Percentiles rank a stretch among this genome's conserved stretches.
Evolutionary conservation across 2,888 invertebrate genomes (phyloP).

Genomic region (Melinaea menophilus): DNA sequence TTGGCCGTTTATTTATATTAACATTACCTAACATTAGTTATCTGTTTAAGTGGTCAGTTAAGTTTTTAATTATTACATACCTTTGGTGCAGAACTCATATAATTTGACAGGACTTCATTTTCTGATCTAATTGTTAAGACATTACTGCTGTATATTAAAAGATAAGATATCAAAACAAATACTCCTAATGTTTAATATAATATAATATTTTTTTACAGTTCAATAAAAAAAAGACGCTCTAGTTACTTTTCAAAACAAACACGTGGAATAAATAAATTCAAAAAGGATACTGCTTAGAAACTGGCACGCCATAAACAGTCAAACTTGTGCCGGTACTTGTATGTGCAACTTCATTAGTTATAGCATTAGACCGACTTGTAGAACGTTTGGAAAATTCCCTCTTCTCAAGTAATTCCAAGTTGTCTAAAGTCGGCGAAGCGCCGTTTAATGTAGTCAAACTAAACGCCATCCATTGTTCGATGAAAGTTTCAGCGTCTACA

Average conservation of each 20-base stretch:
- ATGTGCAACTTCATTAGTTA: conserved; percentile 55
- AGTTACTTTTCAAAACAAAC: conserved; percentile 37
- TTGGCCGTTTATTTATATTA: conserved; percentile 17
- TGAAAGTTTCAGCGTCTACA: conserved; percentile 82
- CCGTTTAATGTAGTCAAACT: conserved; percentile 81
- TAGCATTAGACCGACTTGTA: conserved; percentile 53
- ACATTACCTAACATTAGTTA: conserved; percentile 12
- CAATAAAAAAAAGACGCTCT: conserved; percentile 18
- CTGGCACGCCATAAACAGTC: conserved; percentile 59
- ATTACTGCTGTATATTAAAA: conserved; percentile 32
- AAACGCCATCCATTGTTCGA: conserved; percentile 88
- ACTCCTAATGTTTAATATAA: neutral
- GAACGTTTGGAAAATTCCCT: conserved; percentile 79
- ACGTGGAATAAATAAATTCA: conserved; percentile 50
- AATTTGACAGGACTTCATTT: conserved; percentile 66
- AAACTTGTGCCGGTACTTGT: conserved; percentile 61
- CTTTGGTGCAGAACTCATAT: conserved; percentile 64
- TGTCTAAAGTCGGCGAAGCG: conserved; percentile 78
- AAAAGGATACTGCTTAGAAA: conserved; percentile 69
- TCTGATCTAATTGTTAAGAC: conserved; percentile 61
- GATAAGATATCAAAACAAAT: conserved; percentile 17
- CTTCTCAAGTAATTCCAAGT: conserved; percentile 80
- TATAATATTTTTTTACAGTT: no score
- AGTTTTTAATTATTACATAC: conserved; percentile 40
- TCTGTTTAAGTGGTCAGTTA: conserved; percentile 3